Base-by-base conservation (phyloP, 2,113 vertebrate genomes). In the Rhadina sibilatrix region DNA sequence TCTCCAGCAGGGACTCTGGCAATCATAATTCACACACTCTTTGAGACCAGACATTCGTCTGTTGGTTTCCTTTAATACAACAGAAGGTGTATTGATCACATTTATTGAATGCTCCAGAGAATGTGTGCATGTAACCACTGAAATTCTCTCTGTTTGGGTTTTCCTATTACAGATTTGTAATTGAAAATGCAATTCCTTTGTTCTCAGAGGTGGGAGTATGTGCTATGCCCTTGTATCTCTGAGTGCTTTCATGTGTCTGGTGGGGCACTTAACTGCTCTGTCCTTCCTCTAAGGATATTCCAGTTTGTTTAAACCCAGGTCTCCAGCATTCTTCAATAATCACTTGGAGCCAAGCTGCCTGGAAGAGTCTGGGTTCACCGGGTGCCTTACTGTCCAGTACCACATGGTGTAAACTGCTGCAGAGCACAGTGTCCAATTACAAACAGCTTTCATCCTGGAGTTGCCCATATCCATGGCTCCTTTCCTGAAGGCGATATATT, bases 251-350 rank as follows among this genome's bases (percentile, higher is more conserved):
- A 5, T 33, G 64, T 50, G 11, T 60, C 81, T 93, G 52, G 47
- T 92, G 54, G 46, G 63, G 40, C 30, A 61, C 5, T 79, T 49
- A 79, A 72, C 57, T 72, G 61, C 21, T 78, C 68, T 81, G 24
- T 50, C 59, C 21, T 22, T 78, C 69, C 60, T 87, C 42, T 64
- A 11, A 87, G 66, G 20, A 33, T 91, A 68, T 59, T 81, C 60
- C 42, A 24, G 54, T 38, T 89, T n/a, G n/a, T 31, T 89, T 78
- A 74, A 87, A 46, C 68, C 72, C 93, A 93, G 84, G 56, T 84
- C 87, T 95, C 65, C 37, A 59, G 30, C 83, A 94, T 95, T 96
- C 90, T 94, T 92, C 66, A 42, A n/a, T 94, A 92, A 97, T 90
- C 82, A 20, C 94, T 88, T 77, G 92, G 88, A 95, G 90, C 63